Conservation (phyloP, 2,888 invertebrate genomes). For the Rhyacophila evoluta region DNA sequence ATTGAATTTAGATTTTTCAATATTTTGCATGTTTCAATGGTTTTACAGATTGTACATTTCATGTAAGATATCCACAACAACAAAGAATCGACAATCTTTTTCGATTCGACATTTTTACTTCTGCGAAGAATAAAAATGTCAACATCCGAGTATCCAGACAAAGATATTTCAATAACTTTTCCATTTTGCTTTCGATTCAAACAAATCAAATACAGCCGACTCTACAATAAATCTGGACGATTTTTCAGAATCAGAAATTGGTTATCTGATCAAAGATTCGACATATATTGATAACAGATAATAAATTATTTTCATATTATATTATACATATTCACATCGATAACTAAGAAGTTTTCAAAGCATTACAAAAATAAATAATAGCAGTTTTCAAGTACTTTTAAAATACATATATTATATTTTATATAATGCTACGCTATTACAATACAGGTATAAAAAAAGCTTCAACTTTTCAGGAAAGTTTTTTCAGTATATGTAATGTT, state of each 20-base stretch:
- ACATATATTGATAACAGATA: too few relatives aligned
- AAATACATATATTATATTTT: too few relatives aligned
- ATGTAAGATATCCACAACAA: not conserved
- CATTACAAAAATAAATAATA: too few relatives aligned
- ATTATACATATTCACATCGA: too few relatives aligned
- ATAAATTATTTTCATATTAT: too few relatives aligned
- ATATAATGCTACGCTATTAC: too few relatives aligned
- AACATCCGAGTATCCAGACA: not conserved
- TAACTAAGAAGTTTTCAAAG: too few relatives aligned
- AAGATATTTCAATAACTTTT: not conserved
- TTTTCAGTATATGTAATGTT: too few relatives aligned
- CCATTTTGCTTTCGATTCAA: not conserved
- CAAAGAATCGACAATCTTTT: not conserved
- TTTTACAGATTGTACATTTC: not conserved
- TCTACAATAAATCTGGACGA: not conserved
- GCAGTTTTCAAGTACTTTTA: too few relatives aligned
- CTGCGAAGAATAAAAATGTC: slow-evolving; percentile 5
- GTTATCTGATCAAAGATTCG: too few relatives aligned
- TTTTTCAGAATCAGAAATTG: not conserved
- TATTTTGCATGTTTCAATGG: not conserved
- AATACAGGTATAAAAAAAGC: too few relatives aligned
- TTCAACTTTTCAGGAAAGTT: too few relatives aligned
- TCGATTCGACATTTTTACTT: not conserved
- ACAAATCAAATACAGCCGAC: not conserved
- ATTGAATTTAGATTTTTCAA: not conserved